These are phyloP conservation scores for Mesitornis unicolor DNA, from an alignment of 2,113 vertebrate genomes.

Conservation along the genomic window DNA sequence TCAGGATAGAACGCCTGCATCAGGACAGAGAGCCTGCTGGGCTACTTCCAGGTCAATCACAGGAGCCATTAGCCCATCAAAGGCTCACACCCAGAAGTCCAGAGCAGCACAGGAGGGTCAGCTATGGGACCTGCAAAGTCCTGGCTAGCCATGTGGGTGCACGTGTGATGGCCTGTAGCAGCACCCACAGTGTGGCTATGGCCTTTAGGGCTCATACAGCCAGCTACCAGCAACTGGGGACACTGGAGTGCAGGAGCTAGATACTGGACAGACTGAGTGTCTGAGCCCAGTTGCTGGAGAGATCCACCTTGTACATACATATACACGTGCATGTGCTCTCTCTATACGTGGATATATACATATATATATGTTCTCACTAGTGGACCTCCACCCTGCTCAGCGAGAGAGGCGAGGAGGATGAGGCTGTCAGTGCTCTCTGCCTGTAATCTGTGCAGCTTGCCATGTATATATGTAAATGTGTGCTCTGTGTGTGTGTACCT, in stretches of 20 bases:
- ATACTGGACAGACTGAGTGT: background rate
- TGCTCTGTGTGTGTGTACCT: background rate
- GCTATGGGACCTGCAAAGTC: background rate
- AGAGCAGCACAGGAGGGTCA: background rate
- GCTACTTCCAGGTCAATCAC: background rate
- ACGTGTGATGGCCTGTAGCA: background rate
- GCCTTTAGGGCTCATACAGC: fast-evolving
- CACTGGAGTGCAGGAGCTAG: background rate
- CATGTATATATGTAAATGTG: fast-evolving
- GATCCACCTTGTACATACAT: background rate
- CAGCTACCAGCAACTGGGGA: background rate
- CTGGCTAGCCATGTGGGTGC: background rate
- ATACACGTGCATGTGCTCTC: background rate
- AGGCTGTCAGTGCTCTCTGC: fast-evolving
- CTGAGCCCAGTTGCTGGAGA: background rate
- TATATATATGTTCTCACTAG: fast-evolving
- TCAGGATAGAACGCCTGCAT: background rate
- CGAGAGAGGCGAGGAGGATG: background rate
- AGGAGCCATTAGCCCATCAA: background rate
- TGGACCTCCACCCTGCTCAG: background rate
- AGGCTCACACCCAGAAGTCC: background rate
- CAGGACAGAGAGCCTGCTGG: background rate
- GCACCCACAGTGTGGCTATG: fast-evolving
- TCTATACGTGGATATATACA: no score
- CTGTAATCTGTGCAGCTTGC: background rate